phyloP scores from a whole-genome alignment of 2,797 vertebrate species.

The Chrysocyon brachyurus region DNA sequence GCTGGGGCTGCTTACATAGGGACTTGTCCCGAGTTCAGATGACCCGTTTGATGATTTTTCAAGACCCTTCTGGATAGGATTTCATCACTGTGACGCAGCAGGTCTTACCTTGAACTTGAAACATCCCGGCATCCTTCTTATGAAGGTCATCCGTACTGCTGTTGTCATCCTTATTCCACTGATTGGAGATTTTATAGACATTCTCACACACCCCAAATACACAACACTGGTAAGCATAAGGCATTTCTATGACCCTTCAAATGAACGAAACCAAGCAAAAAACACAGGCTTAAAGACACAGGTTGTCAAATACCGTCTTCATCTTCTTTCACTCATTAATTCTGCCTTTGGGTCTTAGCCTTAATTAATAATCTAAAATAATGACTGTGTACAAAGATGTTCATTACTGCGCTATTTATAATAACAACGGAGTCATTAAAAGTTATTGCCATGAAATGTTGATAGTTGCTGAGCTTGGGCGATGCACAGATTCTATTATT shows the following conservation, averaged over 20 bases:
- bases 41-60: slow-evolving; percentile 28
- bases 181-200: slow-evolving; percentile 88
- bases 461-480: slow-evolving; percentile 19
- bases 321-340: slow-evolving; percentile 33
- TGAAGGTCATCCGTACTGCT: slow-evolving; percentile 88
- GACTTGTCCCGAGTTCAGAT: background rate
- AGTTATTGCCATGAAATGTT: slow-evolving; percentile 54
- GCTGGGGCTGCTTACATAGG: background rate
- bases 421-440: slow-evolving; percentile 27
- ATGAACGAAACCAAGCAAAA: slow-evolving; percentile 61
- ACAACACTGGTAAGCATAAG: slow-evolving; percentile 97
- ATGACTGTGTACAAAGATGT: slow-evolving; percentile 10
- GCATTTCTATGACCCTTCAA: slow-evolving; percentile 95
- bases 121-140: slow-evolving; percentile 88
- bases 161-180: slow-evolving; percentile 92
- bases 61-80: background rate
- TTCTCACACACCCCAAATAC: slow-evolving; percentile 93
- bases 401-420: background rate
- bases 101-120: slow-evolving; percentile 91
- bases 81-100: background rate
- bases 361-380: slow-evolving; percentile 58
- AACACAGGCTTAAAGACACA: background rate
- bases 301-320: background rate
- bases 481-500: slow-evolving; percentile 1
- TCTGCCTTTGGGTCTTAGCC: slow-evolving; percentile 26